Evolutionary conservation across 2,888 invertebrate species (phyloP), one percentile per base, ranked within the genome.

Genomic region (Leptogaster cylindrica): DNA sequence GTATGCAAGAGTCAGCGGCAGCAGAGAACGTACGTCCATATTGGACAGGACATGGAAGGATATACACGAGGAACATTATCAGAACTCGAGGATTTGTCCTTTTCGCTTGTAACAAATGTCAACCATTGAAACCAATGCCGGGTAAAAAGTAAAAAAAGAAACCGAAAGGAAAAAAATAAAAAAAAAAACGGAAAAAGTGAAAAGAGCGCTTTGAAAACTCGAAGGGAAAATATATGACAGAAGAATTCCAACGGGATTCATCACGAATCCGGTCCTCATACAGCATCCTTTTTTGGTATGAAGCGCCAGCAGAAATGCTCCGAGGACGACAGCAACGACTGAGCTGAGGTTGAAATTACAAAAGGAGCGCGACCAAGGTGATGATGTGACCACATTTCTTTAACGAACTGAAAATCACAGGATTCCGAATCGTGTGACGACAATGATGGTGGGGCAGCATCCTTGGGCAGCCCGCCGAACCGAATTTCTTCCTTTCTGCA

Each of bases 31-130:
- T 68, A 46, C 58, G 31, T 31, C 27, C 25, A 66, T 44, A 51
- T 65, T 41, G 58, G 61, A 51, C 63, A 55, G 63, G 31, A 63
- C 63, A 68, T 64, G 68, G 55, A 70, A 66, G 70, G 70, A 68
- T 66, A 70, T 68, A 66, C 70, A 68, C 68, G 61, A 66, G 61
- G 44, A 70, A 66, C 68, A 68, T 70, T 66, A 68, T 70, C 68
- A 64, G 65, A 39, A 70, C 66, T 70, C 68, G 66, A 70, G 68
- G 68, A 70, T 70, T 70, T 70, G 70, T 70, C 68, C 68, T 68
- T 66, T 70, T 70, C 67, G 64, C 70, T 67, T 70, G 70, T 70
- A 65, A 70, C 67, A 68, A 70, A 70, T 70, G 70, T 70, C 70
- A 68, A 68, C 65, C 70, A 68, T 68, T 68, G 36, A 48, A 33